Base-by-base conservation (phyloP, 2,797 vertebrate species). In the Meriones psammophilus region DNA sequence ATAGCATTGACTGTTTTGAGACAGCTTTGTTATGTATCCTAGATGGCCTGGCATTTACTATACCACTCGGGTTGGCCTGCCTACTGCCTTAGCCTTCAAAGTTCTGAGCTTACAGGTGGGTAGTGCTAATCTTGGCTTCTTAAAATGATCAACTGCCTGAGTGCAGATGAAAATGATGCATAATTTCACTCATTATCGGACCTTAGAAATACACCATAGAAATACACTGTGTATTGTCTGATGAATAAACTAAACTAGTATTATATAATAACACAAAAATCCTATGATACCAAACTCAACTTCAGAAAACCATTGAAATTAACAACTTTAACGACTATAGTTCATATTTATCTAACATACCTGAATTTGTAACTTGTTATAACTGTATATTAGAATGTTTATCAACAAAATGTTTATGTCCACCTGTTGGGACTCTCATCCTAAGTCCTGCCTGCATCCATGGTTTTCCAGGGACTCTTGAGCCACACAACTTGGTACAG, bases 301-400 rank as follows among this genome's bases (percentile, higher is more conserved):
- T 84, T 93, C 50, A 90, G 84, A 88, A 80, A 39, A 10, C 6
- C n/a, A 28, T 90, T 30, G 58, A 58, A 10, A 64, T 96, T 71
- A 8, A 85, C 54, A 93, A 92, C 87, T 85, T 64, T 87, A 85
- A 80, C 36, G 83, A 69, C 50, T 54, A 10, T 71, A 89, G 36
- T 3, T 62, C 46, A 83, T 2, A 92, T 78, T 85, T 89, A 91
- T 87, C 14, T 1, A 93, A 93, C n/a, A 6, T n/a, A 79, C 33
- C 15, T 89, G 81, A 68, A 73, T 91, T n/a, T 54, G 76, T 89
- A 92, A 76, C 92, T 79, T 94, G 60, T 91, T 93, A 91, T 46
- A 84, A 60, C 28, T 15, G 5, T 56, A 24, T 73, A 8, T 50
- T 50, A 88, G 36, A 88, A 93, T 46, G 9, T 69, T 91, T 78